Conservation (phyloP, 2,113 vertebrate species). For the Chionomys nivalis region DNA sequence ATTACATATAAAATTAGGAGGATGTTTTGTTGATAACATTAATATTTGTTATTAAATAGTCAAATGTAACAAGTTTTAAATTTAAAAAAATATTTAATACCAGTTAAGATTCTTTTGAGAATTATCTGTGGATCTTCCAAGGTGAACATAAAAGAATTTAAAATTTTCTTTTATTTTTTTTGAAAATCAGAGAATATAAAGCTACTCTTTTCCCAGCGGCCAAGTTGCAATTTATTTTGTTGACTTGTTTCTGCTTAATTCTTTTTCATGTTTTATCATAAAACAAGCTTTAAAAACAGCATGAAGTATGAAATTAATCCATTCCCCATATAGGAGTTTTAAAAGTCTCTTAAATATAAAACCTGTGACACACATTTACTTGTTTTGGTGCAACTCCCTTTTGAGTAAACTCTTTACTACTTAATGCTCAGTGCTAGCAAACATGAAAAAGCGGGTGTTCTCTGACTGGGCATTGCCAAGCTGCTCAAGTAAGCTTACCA, state of each 20-base stretch:
- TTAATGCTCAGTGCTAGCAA: not conserved
- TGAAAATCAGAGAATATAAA: conserved; percentile 1
- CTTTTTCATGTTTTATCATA: not conserved
- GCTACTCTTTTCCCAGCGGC: not conserved
- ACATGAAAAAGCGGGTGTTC: not conserved
- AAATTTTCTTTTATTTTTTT: not conserved
- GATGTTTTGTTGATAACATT: not conserved
- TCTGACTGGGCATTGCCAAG: not conserved
- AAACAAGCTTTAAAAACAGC: not conserved
- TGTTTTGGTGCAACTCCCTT: not conserved
- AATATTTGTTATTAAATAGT: not conserved
- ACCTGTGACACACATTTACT: conserved; percentile 9
- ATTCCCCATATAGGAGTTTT: not conserved
- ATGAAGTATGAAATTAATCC: not conserved
- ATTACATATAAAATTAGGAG: conserved; percentile 12
- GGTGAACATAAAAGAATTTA: not conserved
- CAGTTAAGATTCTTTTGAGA: not conserved
- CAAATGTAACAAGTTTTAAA: conserved; percentile 21
- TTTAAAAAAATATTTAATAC: not conserved
- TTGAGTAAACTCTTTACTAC: not conserved
- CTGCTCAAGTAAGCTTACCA: conserved; percentile 48
- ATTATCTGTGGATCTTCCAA: not conserved
- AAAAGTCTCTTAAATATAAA: conserved; percentile 33
- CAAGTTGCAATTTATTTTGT: not conserved
- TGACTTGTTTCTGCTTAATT: conserved; percentile 4